Percentiles rank a stretch among this genome's conserved stretches.
phyloP scores from a whole-genome alignment of 1,140 invertebrate genomes.

The Penaeus japonicus region DNA sequence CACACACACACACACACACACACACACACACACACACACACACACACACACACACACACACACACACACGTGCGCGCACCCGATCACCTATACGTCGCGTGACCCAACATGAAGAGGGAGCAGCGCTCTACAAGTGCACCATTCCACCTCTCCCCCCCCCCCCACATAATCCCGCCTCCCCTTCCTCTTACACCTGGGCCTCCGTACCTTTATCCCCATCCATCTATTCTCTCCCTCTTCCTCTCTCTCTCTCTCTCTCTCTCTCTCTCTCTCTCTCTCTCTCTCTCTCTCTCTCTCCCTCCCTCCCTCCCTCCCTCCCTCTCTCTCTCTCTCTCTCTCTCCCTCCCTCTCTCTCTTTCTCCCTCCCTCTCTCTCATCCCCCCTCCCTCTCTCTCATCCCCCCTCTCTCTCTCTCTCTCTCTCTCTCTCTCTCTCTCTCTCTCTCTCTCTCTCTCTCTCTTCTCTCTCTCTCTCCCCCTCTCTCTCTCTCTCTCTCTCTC shows the following conservation, averaged over 20 bases:
- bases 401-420: not conserved
- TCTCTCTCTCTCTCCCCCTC: not conserved
- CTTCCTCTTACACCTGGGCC: no score
- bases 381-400: not conserved
- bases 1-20: no score
- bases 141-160: no score
- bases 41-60: no score
- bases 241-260: not conserved
- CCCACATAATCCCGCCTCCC: no score
- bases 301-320: no score
- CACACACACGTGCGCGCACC: no score
- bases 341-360: not conserved
- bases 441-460: not conserved
- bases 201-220: no score
- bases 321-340: not conserved
- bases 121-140: no score
- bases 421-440: not conserved
- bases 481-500: not conserved
- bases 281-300: not conserved
- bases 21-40: no score
- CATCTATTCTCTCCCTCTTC: not conserved
- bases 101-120: no score
- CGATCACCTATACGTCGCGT: no score
- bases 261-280: not conserved
- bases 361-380: not conserved